phyloP scores from a whole-genome alignment of 2,797 vertebrate species.

The Selene dorsalis region DNA sequence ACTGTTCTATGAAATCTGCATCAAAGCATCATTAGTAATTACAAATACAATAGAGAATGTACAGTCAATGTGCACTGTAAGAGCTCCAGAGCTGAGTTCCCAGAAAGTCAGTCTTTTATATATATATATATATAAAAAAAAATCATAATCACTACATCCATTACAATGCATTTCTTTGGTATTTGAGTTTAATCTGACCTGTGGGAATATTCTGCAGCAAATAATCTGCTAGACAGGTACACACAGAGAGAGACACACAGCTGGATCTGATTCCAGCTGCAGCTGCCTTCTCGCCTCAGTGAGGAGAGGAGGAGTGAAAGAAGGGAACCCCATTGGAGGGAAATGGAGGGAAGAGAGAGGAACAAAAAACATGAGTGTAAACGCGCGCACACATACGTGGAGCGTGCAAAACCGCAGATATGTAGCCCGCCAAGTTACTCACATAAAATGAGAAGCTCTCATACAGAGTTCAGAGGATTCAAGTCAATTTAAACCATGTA shows the following conservation, averaged over 20 bases:
- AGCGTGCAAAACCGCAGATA: background rate
- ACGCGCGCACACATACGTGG: background rate
- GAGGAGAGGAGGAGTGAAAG: constrained; percentile 31
- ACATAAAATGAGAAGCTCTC: constrained; percentile 4
- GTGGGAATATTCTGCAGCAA: constrained; percentile 42
- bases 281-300: constrained; percentile 57
- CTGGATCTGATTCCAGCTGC: constrained; percentile 67
- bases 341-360: constrained; percentile 55
- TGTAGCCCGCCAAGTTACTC: background rate
- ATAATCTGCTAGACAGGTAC: constrained; percentile 47
- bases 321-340: constrained; percentile 52
- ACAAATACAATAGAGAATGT: background rate
- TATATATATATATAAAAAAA: no score
- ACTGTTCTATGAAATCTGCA: background rate
- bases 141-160: background rate
- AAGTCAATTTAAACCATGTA: constrained; percentile 7
- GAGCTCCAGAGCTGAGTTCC: background rate
- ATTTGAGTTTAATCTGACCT: constrained; percentile 45
- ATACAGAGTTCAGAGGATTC: background rate
- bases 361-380: constrained; percentile 61
- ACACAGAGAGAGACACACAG: constrained; percentile 60
- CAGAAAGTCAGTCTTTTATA: background rate
- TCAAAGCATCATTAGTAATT: no score
- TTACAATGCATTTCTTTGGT: constrained; percentile 16
- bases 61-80: no score